These are phyloP conservation scores for Acanthisitta chloris DNA, from an alignment of 2,113 vertebrate species.

Conservation along the genomic window DNA sequence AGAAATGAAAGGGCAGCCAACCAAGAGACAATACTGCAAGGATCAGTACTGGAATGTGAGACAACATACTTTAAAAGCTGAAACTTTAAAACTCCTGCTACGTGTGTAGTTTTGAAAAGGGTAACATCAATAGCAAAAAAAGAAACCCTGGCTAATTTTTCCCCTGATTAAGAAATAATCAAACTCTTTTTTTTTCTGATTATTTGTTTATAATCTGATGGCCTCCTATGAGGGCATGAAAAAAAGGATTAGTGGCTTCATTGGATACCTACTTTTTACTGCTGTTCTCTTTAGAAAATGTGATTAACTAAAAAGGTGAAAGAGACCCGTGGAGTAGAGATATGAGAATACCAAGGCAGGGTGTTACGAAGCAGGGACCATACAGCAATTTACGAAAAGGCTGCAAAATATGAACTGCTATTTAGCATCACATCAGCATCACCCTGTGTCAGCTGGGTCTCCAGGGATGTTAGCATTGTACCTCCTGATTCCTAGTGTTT, in stretches of 20 bases:
- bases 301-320: neutral
- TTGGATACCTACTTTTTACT: neutral
- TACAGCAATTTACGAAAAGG: neutral
- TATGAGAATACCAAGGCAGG: neutral
- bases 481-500: neutral
- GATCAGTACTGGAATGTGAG: constrained; percentile 46
- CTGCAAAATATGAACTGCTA: neutral
- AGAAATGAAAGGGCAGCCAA: constrained; percentile 56
- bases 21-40: constrained; percentile 46
- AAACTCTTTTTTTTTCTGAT: neutral
- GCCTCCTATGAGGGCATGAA: neutral
- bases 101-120: neutral
- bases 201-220: constrained; percentile 21
- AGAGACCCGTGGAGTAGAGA: neutral
- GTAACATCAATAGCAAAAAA: neutral
- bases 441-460: neutral
- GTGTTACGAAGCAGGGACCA: neutral
- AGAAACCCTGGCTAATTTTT: neutral
- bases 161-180: neutral
- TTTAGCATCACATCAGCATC: neutral
- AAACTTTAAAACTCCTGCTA: constrained; percentile 35
- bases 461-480: neutral
- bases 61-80: constrained; percentile 34
- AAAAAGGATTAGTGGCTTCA: constrained; percentile 11
- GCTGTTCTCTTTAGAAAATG: constrained; percentile 23